Percentiles rank a stretch among this genome's conserved stretches.
These are phyloP conservation scores for Etheostoma cragini DNA, from an alignment of 2,113 vertebrate genomes.

Conservation along the genomic window DNA sequence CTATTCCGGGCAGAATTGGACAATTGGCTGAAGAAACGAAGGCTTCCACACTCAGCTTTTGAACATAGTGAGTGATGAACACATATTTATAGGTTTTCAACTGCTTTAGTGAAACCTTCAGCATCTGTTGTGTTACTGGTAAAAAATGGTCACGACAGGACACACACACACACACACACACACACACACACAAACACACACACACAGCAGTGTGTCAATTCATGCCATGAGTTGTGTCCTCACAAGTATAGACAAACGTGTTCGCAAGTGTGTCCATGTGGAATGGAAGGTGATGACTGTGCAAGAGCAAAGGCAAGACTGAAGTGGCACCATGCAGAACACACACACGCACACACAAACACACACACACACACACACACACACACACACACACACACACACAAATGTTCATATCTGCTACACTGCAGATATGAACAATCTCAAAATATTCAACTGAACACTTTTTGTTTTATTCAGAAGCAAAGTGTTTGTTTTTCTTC, in stretches of 20 bases:
- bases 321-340: not conserved
- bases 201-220: too few relatives aligned
- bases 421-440: not conserved
- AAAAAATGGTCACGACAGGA: too few relatives aligned
- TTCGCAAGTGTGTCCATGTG: not conserved
- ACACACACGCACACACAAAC: not conserved
- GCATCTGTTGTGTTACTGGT: too few relatives aligned
- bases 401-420: not conserved
- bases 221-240: not conserved
- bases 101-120: too few relatives aligned
- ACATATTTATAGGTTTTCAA: too few relatives aligned
- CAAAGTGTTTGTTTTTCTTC: slow-evolving; percentile 36
- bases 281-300: not conserved
- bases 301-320: not conserved
- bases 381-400: not conserved
- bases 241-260: not conserved
- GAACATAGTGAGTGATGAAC: too few relatives aligned
- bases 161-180: too few relatives aligned
- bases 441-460: slow-evolving; percentile 5
- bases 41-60: too few relatives aligned
- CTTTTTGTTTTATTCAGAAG: slow-evolving; percentile 31
- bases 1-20: too few relatives aligned
- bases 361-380: not conserved
- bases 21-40: too few relatives aligned
- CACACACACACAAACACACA: too few relatives aligned